These are phyloP conservation scores for Botia almorhae DNA, from an alignment of 2,797 vertebrate species.

Conservation along the genomic window DNA sequence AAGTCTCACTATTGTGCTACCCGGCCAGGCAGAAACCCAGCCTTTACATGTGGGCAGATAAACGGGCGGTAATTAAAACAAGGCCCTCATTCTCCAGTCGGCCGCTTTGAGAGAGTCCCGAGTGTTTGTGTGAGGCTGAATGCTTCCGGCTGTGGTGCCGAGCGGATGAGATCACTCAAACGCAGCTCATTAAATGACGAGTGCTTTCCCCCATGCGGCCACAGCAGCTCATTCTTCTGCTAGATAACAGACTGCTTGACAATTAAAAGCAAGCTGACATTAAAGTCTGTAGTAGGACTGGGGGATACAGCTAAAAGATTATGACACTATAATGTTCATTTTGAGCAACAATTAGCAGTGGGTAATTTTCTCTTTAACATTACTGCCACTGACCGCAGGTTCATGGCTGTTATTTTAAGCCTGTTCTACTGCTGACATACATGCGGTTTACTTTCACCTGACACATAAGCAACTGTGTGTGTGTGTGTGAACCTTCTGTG, in stretches of 20 bases:
- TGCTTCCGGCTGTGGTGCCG: slow-evolving; percentile 53
- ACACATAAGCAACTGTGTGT: too few species aligned
- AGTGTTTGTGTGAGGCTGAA: slow-evolving; percentile 41
- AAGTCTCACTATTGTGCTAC: slow-evolving; percentile 43
- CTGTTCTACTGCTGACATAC: too few species aligned
- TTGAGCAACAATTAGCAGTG: too few species aligned
- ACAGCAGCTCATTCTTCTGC: slow-evolving; percentile 46
- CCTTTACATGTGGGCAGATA: slow-evolving; percentile 53
- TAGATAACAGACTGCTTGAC: slow-evolving; percentile 44
- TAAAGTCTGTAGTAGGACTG: too few species aligned
- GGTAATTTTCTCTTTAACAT: too few species aligned
- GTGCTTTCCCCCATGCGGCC: slow-evolving; percentile 48
- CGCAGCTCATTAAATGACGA: slow-evolving; percentile 60
- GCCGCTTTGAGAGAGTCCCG: slow-evolving; percentile 15
- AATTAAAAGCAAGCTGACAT: slow-evolving; percentile 26
- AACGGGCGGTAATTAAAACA: slow-evolving; percentile 58
- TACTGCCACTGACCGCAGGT: too few species aligned
- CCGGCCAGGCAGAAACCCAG: slow-evolving; percentile 46
- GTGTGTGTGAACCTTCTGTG: too few species aligned
- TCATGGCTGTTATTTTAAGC: too few species aligned
- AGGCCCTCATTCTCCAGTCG: slow-evolving; percentile 46
- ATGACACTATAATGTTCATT: too few species aligned
- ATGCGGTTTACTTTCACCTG: too few species aligned
- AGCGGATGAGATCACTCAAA: slow-evolving; percentile 64
- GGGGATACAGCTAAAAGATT: too few species aligned